Base-by-base conservation (phyloP, 2,797 vertebrate species). In the Labeo calbasu region DNA sequence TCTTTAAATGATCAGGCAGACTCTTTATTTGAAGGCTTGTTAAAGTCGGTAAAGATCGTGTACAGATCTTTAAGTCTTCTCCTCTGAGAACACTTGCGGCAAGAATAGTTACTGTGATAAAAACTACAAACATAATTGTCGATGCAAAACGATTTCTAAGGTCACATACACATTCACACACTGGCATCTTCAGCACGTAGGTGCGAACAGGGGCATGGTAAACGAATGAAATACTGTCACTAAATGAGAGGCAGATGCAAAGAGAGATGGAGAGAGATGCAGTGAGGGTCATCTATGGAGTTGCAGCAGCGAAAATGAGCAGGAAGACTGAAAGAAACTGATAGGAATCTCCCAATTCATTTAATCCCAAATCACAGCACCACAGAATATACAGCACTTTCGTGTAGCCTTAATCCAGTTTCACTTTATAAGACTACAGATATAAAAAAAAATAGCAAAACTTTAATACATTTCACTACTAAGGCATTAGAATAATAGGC, bases 1-100 rank as follows among this genome's bases (percentile, higher is more conserved):
- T 90, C 81, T 90, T 91, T 93, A 91, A 92, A 91, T 89, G 90
- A 90, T 92, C 90, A 93, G 92, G 92, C 91, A 93, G 91, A 93
- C 92, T 93, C 91, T 94, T 94, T 93, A 84, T 81, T 86, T 81
- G 75, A 81, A 75, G 81, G 73, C 75, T 79, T 81, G 50, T 79
- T 86, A 87, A 40, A 76, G 77, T 77, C 43, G 59, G 32, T 84
- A 84, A 89, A 87, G 79, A 82, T 81, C 84, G 7, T 69, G 84
- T 72, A 85, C 15, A 77, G 61, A 89, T 83, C 82, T 73, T 86
- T 80, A 85, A 85, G 50, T 84, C 61, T 79, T 84, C 82, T 81
- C 57, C 77, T 76, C 46, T 53, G 77, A 85, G 71, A 87, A 85
- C 75, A 80, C 76, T 84, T 65, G 46, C 10, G 73, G 48, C 76